Evolutionary conservation across 1,140 invertebrate genomes (phyloP).

Genomic region (Pogonomyrmex barbatus): DNA sequence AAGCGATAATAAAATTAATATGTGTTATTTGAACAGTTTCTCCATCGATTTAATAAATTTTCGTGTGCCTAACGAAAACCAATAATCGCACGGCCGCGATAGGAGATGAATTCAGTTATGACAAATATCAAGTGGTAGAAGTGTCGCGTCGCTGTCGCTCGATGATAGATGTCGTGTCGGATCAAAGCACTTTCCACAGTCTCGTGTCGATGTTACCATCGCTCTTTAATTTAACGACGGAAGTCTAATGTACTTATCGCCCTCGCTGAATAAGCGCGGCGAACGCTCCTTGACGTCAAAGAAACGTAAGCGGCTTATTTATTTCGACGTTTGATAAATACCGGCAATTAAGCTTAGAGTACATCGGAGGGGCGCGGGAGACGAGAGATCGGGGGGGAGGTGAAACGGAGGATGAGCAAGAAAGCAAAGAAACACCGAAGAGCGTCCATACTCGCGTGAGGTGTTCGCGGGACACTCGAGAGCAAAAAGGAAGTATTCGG

Average conservation of each 20-base stretch:
- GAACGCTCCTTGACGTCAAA: slow-evolving; percentile 73
- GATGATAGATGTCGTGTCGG: slow-evolving; percentile 60
- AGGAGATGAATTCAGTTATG: slow-evolving; percentile 14
- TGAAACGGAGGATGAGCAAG: slow-evolving; percentile 26
- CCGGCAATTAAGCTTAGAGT: slow-evolving; percentile 81
- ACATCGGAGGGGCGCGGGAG: slow-evolving; percentile 24
- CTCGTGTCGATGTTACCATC: slow-evolving; percentile 28
- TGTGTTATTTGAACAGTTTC: background rate
- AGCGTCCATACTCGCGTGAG: slow-evolving; percentile 33
- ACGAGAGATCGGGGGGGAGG: slow-evolving; percentile 4
- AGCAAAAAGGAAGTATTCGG: slow-evolving; percentile 26
- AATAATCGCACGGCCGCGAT: slow-evolving; percentile 16
- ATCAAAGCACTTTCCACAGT: slow-evolving; percentile 54
- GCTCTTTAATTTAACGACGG: slow-evolving; percentile 73
- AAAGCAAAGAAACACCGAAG: slow-evolving; percentile 45
- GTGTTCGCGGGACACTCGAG: slow-evolving; percentile 30
- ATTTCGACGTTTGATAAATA: slow-evolving; percentile 84
- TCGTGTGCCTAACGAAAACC: background rate
- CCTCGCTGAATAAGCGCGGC: slow-evolving; percentile 78
- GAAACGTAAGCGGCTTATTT: slow-evolving; percentile 83
- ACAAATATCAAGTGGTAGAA: background rate
- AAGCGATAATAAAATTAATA: background rate
- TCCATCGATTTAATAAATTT: slow-evolving; percentile 29
- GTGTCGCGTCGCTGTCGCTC: slow-evolving; percentile 25
- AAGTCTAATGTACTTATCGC: slow-evolving; percentile 79